These are phyloP conservation scores for Argynnis bischoffii DNA, from an alignment of 2,888 invertebrate species.

Conservation along the genomic window DNA sequence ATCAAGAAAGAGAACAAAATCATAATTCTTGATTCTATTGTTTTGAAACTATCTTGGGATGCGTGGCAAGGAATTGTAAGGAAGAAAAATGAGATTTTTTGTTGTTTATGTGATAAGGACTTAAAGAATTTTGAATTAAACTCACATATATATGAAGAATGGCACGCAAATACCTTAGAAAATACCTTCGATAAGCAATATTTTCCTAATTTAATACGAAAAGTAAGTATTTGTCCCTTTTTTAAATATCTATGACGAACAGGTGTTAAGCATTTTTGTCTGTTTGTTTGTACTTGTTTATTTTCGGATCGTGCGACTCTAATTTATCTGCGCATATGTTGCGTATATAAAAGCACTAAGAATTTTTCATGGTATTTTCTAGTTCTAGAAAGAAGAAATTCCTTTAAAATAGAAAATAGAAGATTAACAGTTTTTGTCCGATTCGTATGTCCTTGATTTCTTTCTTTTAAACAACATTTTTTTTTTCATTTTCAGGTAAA, in stretches of 20 bases:
- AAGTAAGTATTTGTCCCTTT: slow-evolving; percentile 34
- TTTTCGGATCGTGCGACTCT: neutral
- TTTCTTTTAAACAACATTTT: neutral
- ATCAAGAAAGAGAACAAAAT: slow-evolving; percentile 40
- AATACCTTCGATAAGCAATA: slow-evolving; percentile 35
- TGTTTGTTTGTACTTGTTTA: neutral
- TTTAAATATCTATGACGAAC: too few relatives aligned
- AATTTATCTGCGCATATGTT: too few relatives aligned
- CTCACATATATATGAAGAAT: slow-evolving; percentile 27
- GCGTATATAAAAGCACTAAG: too few relatives aligned
- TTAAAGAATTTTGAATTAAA: slow-evolving; percentile 32
- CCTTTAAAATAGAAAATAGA: too few relatives aligned
- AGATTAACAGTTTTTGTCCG: too few relatives aligned
- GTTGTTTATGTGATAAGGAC: slow-evolving; percentile 37
- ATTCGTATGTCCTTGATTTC: neutral
- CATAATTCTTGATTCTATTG: slow-evolving; percentile 32
- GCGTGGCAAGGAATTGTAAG: slow-evolving; percentile 41
- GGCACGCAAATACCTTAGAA: slow-evolving; percentile 34
- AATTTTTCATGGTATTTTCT: too few relatives aligned
- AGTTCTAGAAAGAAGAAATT: too few relatives aligned
- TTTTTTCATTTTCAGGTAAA: slow-evolving; percentile 44
- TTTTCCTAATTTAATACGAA: slow-evolving; percentile 41
- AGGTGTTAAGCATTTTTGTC: neutral
- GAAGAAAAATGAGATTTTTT: slow-evolving; percentile 25
- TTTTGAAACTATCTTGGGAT: slow-evolving; percentile 43